phyloP scores from a whole-genome alignment of 2,113 vertebrate species.

The Chunga burmeisteri region DNA sequence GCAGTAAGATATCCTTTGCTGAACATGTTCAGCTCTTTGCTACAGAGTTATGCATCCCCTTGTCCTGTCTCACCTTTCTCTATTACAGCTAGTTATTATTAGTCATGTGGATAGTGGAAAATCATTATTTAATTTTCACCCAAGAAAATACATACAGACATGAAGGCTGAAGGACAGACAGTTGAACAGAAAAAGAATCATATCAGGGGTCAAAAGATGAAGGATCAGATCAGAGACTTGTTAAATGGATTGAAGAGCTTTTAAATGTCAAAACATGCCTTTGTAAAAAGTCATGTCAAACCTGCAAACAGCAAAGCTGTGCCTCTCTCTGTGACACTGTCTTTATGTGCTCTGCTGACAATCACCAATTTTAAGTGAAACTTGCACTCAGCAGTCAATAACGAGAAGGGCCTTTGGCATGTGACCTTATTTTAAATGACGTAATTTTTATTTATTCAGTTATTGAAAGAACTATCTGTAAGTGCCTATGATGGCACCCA shows the following conservation, averaged over 20 bases:
- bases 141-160: background rate
- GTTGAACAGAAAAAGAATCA: accelerated
- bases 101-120: background rate
- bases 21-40: background rate
- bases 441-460: background rate
- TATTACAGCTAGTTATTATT: background rate
- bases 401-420: background rate
- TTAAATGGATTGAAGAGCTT: background rate
- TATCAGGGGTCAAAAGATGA: background rate
- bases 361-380: background rate
- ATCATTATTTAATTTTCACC: background rate
- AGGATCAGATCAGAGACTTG: background rate
- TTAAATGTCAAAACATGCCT: background rate
- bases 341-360: background rate
- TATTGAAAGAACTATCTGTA: background rate
- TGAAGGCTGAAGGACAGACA: background rate
- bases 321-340: background rate
- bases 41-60: background rate
- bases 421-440: accelerated
- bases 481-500: background rate
- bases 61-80: background rate
- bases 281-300: background rate
- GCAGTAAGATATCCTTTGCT: background rate
- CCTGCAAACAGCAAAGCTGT: background rate
- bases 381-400: background rate